Base-by-base conservation (phyloP, 2,888 invertebrate genomes). In the Tetragonisca angustula region DNA sequence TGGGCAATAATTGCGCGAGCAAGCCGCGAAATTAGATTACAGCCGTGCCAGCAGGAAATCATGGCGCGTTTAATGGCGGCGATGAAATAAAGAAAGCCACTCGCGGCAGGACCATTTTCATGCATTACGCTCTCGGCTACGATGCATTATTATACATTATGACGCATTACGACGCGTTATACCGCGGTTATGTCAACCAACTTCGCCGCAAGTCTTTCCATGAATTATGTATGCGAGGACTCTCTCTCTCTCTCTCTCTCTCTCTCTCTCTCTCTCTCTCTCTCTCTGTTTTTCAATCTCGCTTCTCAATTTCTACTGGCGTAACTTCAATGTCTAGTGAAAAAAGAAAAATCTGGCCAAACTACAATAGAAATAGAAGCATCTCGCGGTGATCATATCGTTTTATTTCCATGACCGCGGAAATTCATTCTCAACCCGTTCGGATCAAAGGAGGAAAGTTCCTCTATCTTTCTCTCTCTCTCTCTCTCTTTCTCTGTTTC, bases 121-220 rank as follows among this genome's bases (percentile, higher is more conserved):
- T 76, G 76, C 84, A 88, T 84, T 87, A 87, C 76, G 70, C 87
- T 68, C 54, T 76, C 76, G 77, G 76, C 86, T 86, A 70, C 80
- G 73, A 80, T 79, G 89, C 88, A 88, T 88, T 88, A 88, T 88
- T 86, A 84, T 82, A 76, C 88, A 88, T 88, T 89, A 88, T 79
- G 67, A 79, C 75, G 82, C 87, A 82, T 88, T 88, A 86, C 80
- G 82, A 82, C 76, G 76, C 88, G 85, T 79, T 79, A 81, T 69
- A 69, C 24, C 70, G 83, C 87, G 82, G 80, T 87, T 71, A 74
- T 73, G 78, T 79, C 72, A 69, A 72, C 72, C 70, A 76, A 61
- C 32, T 61, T 24, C 43, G 81, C 54, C 78, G 65, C 78, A n/a
- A 24, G 78, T 43, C 78, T 71, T 65, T 21, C 67, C 59, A 56